A percentile compares a stretch with the other conserved stretches of the same genome.
Evolutionary conservation across 23 tunicate species (phyloP).

Genomic region (Diplosoma virens): DNA sequence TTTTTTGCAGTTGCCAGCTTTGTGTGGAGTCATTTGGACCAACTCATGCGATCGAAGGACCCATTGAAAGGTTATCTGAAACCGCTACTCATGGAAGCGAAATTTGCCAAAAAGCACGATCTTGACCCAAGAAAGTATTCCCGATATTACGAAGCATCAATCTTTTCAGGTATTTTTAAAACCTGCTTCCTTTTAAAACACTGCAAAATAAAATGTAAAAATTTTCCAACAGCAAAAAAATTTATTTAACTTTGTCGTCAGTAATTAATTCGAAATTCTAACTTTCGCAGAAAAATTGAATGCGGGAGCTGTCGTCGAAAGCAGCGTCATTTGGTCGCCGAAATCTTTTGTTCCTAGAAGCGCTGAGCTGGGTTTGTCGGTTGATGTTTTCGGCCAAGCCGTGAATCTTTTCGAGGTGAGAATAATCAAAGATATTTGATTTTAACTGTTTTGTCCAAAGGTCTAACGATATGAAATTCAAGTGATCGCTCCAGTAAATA

Average conservation of each 20-base stretch:
- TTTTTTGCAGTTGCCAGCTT: slow-evolving; percentile 71
- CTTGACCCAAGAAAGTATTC: slow-evolving; percentile 92
- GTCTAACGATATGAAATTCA: too few relatives aligned
- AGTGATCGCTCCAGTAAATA: too few relatives aligned
- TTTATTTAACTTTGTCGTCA: too few relatives aligned
- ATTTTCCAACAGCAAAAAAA: too few relatives aligned
- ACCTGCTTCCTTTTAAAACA: too few relatives aligned
- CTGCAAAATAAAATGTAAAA: too few relatives aligned
- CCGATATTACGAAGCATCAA: slow-evolving; percentile 71
- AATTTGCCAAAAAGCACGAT: slow-evolving; percentile 59
- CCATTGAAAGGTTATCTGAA: slow-evolving; percentile 76
- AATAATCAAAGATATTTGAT: neutral
- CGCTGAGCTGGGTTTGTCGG: slow-evolving; percentile 56
- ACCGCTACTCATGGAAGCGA: slow-evolving; percentile 48
- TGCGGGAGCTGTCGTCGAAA: slow-evolving; percentile 84
- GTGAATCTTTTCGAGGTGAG: slow-evolving; percentile 88
- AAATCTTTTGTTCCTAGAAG: slow-evolving; percentile 88
- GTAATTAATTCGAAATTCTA: too few relatives aligned
- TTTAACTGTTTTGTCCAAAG: too few relatives aligned
- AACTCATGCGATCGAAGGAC: slow-evolving; percentile 62
- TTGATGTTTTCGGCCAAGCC: slow-evolving; percentile 87
- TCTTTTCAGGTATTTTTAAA: slow-evolving; percentile 66
- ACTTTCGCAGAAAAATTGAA: slow-evolving; percentile 53
- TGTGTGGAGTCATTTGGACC: slow-evolving; percentile 71
- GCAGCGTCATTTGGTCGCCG: slow-evolving; percentile 86